Percentiles rank a stretch among this genome's conserved stretches.
Conservation (phyloP, 2,888 invertebrate species). For the Drosophila neonasuta region DNA sequence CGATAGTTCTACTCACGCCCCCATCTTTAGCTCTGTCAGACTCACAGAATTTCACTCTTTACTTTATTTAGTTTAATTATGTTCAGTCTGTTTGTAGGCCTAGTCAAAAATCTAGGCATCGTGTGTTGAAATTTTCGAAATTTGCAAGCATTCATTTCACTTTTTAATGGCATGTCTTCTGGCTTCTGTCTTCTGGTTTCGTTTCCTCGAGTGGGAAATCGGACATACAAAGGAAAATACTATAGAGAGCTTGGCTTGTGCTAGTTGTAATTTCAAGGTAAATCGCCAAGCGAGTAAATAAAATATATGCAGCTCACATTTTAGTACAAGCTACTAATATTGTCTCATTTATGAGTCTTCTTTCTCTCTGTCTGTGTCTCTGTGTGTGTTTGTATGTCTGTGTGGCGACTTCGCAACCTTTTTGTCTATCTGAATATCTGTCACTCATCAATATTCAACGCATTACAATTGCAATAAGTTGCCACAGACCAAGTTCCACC, state of each 20-base stretch:
- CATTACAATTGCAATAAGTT: constrained; percentile 77
- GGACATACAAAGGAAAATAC: too few species aligned
- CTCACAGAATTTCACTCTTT: background rate
- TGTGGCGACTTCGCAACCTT: constrained; percentile 15
- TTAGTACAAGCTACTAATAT: constrained; percentile 13
- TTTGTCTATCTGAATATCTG: constrained; percentile 35
- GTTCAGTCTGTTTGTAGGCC: constrained; percentile 6
- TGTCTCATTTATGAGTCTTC: constrained; percentile 5
- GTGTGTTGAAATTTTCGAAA: constrained; percentile 20
- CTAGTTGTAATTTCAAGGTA: constrained; percentile 1
- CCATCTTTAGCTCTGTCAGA: constrained; percentile 15
- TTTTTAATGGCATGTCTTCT: constrained; percentile 18
- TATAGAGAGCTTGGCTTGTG: background rate
- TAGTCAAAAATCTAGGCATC: constrained; percentile 15
- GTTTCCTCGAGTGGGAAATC: background rate
- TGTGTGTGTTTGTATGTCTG: constrained; percentile 2
- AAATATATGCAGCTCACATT: constrained; percentile 22
- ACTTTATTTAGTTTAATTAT: background rate
- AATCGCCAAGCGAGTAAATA: background rate
- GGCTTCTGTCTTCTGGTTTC: background rate
- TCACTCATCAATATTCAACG: constrained; percentile 75
- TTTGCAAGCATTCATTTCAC: constrained; percentile 22
- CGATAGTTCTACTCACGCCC: constrained; percentile 4
- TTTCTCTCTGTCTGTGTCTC: background rate
- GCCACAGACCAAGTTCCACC: constrained; percentile 46